phyloP scores from a whole-genome alignment of 37 sponge, comb jelly and placozoan species.

The Theonella swinhoei region DNA sequence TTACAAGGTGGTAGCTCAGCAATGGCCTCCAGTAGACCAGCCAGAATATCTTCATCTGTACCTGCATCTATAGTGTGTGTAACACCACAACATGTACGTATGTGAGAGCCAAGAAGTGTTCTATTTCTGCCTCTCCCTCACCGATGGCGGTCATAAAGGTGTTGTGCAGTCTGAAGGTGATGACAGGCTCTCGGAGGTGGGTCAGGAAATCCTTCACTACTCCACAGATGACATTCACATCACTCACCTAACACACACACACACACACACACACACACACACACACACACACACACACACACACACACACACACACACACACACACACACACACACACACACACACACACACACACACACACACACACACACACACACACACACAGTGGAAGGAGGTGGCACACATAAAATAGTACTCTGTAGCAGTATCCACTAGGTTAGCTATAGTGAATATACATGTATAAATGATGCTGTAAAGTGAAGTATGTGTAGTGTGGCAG shows the following conservation, averaged over 20 bases:
- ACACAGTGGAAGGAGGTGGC: no score
- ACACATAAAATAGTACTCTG: no score
- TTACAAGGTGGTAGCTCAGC: conserved; percentile 86
- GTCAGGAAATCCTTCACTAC: conserved; percentile 88
- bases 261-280: conserved; percentile 48
- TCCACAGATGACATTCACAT: conserved; percentile 90
- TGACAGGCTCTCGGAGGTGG: conserved; percentile 79
- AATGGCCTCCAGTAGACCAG: conserved; percentile 69
- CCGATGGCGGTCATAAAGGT: conserved; percentile 81
- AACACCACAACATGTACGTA: neutral
- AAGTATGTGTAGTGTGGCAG: neutral
- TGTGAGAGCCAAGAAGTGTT: neutral
- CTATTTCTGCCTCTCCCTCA: neutral
- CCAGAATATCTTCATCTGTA: conserved; percentile 67
- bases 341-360: conserved; percentile 50
- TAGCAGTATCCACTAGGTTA: no score
- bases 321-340: conserved; percentile 30
- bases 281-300: conserved; percentile 62
- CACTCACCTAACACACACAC: conserved; percentile 61
- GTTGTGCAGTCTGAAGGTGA: conserved; percentile 73
- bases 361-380: conserved; percentile 70
- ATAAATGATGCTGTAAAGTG: no score
- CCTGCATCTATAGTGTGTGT: conserved; percentile 55
- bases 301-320: conserved; percentile 46
- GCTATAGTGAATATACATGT: no score